Base-by-base conservation (phyloP, 2,888 invertebrate genomes). In the Aspidapion aeneum region DNA sequence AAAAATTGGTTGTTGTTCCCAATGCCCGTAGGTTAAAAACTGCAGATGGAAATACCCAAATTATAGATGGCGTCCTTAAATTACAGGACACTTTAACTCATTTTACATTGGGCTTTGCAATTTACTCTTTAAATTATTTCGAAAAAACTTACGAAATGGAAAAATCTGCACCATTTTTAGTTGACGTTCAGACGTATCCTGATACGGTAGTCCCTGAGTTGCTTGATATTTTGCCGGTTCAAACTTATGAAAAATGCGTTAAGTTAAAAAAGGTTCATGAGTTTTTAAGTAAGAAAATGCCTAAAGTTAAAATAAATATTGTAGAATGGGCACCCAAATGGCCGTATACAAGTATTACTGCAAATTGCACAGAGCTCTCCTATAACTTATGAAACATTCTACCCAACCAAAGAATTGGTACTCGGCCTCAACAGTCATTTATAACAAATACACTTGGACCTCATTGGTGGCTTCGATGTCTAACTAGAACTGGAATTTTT, bases 401-500 rank as follows among this genome's bases (percentile, higher is more conserved):
- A n/a, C n/a, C n/a, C n/a, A n/a, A n/a, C n/a, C n/a, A n/a, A n/a
- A n/a, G n/a, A n/a, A n/a, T n/a, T n/a, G n/a, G n/a, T n/a, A n/a
- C n/a, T n/a, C n/a, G n/a, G n/a, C n/a, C n/a, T n/a, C n/a, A n/a
- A n/a, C n/a, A n/a, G n/a, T n/a, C n/a, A n/a, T n/a, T n/a, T n/a
- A n/a, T n/a, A n/a, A n/a, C n/a, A 55, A 3, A 35, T 64, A 17
- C 58, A 22, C 20, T 61, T 55, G 9, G 57, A 62, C 21, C 18
- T 64, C 16, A 62, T 64, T 18, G 54, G 60, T 18, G 61, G 64
- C 17, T 35, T 60, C 17, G 59, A 57, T 20, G 18, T 58, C 18
- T 21, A 62, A 54, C 5, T 64, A 35, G 58, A 59, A 18, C 54
- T 64, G 17, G 55, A 18, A 5, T 64, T 64, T 62, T 16, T 64